Evolutionary conservation across 2,888 invertebrate species (phyloP), one percentile per base, ranked within the genome.

Genomic region (Phaedon cochleariae): DNA sequence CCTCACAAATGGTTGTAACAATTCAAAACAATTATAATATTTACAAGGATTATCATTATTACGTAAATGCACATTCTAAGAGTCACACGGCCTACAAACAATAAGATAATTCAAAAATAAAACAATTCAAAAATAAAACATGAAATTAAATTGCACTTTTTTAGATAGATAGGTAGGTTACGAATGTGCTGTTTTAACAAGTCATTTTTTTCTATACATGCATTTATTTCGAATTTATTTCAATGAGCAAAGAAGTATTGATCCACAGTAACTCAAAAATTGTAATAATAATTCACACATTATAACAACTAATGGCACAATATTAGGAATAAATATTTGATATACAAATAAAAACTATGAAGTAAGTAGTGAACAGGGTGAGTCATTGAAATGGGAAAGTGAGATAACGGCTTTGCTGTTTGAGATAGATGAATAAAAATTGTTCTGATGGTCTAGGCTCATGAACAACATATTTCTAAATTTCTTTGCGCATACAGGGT

Each of bases 61-160:
- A 76, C 73, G 73, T 83, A 83, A 84, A 84, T 84, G 84, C 84
- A 83, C 83, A 81, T 81, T 80, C 75, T 74, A 80, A 80, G 80
- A 81, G 83, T 83, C 84, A 81, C 84, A 78, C 84, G 83, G 82
- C 84, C 83, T 83, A 83, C 68, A 70, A 65, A 63, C 70, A 73
- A 70, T 67, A 64, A 58, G 52, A 49, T 53, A 67, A 67, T 63
- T 48, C 57, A 71, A 64, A 41, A 64, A 68, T 63, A 64, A 67
- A 62, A 64, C 59, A 69, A 65, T 63, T 48, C 54, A 71, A 64
- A 46, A 65, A 67, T 64, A 64, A 68, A 63, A 65, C 59, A 69
- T 26, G 26, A 55, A 67, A 48, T 64, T 18, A 54, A 63, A 72
- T 73, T 73, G 71, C 73, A 76, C 73, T 63, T n/a, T 17, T n/a